Base-by-base conservation (phyloP, 2,113 vertebrate species). In the Narcine bancroftii region DNA sequence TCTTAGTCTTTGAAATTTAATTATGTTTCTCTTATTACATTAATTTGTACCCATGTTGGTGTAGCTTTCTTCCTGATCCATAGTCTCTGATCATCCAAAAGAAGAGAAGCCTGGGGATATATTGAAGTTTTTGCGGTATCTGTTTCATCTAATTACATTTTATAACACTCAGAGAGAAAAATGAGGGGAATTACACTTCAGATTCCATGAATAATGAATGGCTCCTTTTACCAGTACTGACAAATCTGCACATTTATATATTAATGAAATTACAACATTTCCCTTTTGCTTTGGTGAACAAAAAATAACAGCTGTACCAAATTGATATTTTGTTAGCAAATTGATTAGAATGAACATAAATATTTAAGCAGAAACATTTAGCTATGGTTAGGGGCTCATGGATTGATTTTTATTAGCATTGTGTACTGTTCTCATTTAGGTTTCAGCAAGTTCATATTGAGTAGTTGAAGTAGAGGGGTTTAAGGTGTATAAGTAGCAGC, bases 71-170 rank as follows among this genome's bases (percentile, higher is more conserved):
- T 85, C 33, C 81, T 85, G 81, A 29, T 21, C 36, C 33, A 17
- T 6, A 36, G 0, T 2, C 50, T 36, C n/a, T 15, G 33, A 36
- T 13, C 33, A 36, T 33, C 60, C 33, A 87, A 60, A 87, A 0
- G 50, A 85, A 21, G 53, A 60, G 33, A 87, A n/a, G 81, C 53
- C 60, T 15, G 33, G 33, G 81, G 50, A 60, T 87, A 63, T 36
- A 60, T 87, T 87, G 81, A 36, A 87, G 53, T n/a, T 63, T 56
- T n/a, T 60, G 81, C 33, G 6, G 7, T 87, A 60, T 87, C 81
- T 36, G 15, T 87, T 87, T 87, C 81, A 63, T 36, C 81, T 87
- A 63, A 87, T 87, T 87, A 87, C 81, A 87, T 87, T 87, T 63
- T 36, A n/a, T 21, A 87, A 60, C 53, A 87, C 50, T 63, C 81